These are phyloP conservation scores for Acronicta leporina DNA, from an alignment of 2,888 invertebrate genomes.

Conservation along the genomic window DNA sequence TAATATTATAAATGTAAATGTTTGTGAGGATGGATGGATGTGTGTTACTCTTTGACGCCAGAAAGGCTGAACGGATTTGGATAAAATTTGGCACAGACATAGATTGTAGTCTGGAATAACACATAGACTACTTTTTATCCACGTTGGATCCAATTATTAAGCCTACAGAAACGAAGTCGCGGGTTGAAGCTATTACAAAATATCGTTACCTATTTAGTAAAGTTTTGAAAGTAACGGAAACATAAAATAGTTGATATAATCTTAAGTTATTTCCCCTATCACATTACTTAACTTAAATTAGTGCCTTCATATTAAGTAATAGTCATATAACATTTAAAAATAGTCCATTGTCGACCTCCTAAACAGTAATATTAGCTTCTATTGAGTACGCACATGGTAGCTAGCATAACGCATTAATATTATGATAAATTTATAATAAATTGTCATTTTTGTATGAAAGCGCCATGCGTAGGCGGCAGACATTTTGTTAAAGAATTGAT, in stretches of 20 bases:
- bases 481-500: conserved; percentile 56
- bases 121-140: too few relatives aligned
- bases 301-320: conserved; percentile 52
- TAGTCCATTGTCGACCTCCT: conserved; percentile 32
- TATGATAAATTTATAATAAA: conserved; percentile 79
- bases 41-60: too few relatives aligned
- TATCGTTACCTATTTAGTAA: neutral
- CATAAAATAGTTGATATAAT: conserved; percentile 30
- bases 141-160: too few relatives aligned
- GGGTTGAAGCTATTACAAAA: too few relatives aligned
- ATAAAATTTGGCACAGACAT: too few relatives aligned
- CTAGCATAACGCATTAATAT: conserved; percentile 59
- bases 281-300: conserved; percentile 37
- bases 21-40: too few relatives aligned
- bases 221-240: conserved; percentile 26
- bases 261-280: conserved; percentile 18
- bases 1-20: too few relatives aligned
- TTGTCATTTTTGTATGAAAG: conserved; percentile 58
- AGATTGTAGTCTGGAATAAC: too few relatives aligned
- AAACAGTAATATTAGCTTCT: conserved; percentile 44
- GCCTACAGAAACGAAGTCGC: too few relatives aligned
- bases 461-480: conserved; percentile 39
- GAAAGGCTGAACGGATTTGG: too few relatives aligned
- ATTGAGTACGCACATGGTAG: conserved; percentile 53
- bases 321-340: conserved; percentile 44